These are phyloP conservation scores for Eulithis testata DNA, from an alignment of 2,888 invertebrate genomes.

Conservation along the genomic window DNA sequence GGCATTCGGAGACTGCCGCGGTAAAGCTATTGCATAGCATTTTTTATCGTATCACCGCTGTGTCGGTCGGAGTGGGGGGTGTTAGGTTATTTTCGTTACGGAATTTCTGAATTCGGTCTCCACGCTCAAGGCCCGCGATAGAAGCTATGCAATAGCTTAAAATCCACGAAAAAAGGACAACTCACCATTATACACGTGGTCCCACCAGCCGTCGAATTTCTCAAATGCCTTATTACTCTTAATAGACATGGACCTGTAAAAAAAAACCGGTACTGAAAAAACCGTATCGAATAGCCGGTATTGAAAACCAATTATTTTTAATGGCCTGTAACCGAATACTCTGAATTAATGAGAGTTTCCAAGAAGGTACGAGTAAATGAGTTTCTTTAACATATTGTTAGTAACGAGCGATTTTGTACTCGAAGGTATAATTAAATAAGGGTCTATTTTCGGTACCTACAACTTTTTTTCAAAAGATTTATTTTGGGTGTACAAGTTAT, in stretches of 20 bases:
- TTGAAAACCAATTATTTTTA: constrained; percentile 64
- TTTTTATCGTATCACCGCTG: too few species aligned
- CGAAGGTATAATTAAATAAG: too few species aligned
- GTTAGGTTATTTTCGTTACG: too few species aligned
- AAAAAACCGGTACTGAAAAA: constrained; percentile 41
- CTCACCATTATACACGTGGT: constrained; percentile 41
- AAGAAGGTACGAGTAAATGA: constrained; percentile 26
- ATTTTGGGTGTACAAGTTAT: too few species aligned
- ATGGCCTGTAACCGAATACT: constrained; percentile 55
- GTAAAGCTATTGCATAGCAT: too few species aligned
- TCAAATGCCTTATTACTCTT: constrained; percentile 36
- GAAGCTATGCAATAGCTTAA: background rate
- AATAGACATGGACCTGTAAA: constrained; percentile 55
- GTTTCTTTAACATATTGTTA: constrained; percentile 31
- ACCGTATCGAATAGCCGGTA: constrained; percentile 25
- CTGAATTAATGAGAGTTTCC: constrained; percentile 33
- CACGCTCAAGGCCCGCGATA: too few species aligned
- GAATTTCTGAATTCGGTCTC: too few species aligned
- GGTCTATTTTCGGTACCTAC: too few species aligned
- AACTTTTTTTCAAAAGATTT: too few species aligned
- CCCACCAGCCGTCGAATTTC: constrained; percentile 39
- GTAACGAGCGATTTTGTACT: constrained; percentile 11
- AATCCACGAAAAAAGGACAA: constrained; percentile 9
- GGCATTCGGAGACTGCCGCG: too few species aligned
- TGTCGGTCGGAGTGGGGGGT: too few species aligned